Base-by-base conservation (phyloP, 2,797 vertebrate species). In the Halcyon chelicuti region DNA sequence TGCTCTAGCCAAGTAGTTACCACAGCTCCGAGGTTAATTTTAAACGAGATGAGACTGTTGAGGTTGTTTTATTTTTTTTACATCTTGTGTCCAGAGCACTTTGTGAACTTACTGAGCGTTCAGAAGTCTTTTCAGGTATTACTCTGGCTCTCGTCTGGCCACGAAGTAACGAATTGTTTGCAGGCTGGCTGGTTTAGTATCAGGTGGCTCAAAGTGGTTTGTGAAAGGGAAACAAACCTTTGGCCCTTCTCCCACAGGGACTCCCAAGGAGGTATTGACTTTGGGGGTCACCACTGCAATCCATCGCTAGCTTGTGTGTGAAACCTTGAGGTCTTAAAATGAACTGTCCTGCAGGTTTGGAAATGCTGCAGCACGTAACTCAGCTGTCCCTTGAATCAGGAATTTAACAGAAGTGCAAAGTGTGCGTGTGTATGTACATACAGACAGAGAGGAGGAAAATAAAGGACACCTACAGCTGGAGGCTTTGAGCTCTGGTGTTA, bases 1-100 rank as follows among this genome's bases (percentile, higher is more conserved):
- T 83, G 71, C 76, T 91, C 74, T 88, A 80, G 88, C 37, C 57
- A 61, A 80, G 94, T 89, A 89, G 84, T 89, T 85, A 74, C 79
- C 42, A 61, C 58, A 93, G 79, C 68, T 89, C 87, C 80, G 62
- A 91, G 49, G 29, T 60, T 91, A 44, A 76, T 92, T 89, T 95
- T 92, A 51, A 94, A 70, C 62, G 62, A 57, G 40, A n/a, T 60
- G 16, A 76, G 73, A 62, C 65, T 70, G 42, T 72, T 88, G 57
- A 86, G 51, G 23, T 73, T 35, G 62, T 14, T 54, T 20, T 22
- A 2, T 3, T 15, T 12, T n/a, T 46, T 3, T 7, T 58, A 66
- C 29, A 39, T 74, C 54, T 75, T 8, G 5, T 62, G 46, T 82
- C 68, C 66, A 87, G 62, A 68, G 75, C 62, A 88, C 46, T 93